Base-by-base conservation (phyloP, 2,888 invertebrate genomes). In the Amphipoea oculea region DNA sequence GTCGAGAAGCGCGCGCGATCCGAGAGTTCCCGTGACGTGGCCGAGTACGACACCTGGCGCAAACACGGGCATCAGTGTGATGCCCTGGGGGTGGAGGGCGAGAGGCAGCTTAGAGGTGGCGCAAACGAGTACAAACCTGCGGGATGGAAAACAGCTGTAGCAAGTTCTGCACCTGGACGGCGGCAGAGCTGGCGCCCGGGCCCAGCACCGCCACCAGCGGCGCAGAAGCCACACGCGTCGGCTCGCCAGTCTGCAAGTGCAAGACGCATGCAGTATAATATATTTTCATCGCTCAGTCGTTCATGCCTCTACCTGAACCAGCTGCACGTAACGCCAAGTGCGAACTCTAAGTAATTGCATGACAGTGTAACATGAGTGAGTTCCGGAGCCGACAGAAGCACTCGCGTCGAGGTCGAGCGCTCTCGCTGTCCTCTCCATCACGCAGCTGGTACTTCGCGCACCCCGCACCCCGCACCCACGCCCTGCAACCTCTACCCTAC, bases 1-100 rank as follows among this genome's bases (percentile, higher is more conserved):
- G 98, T 98, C 0, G 98, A 97, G 95, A 98, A 98, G 85, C 98
- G 96, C 86, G 97, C 97, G 92, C 98, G 98, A 94, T 98, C 98
- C 85, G 98, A 98, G 73, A 98, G 96, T 93, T 98, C 98, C 88
- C 97, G 97, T 45, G 98, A 98, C 57, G 98, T 98, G 69, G 98
- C 98, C 45, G 98, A 98, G 95, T 98, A 98, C 60, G 93, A 93
- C 74, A 93, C 92, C 92, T 98, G 48, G n/a, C 96, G 3, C 57
- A 69, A 7, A n/a, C 17, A 4, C 20, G 36, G 2, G n/a, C 1
- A 65, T 70, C 17, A 76, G 29, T 14, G 36, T 20, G 1, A 11
- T n/a, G 12, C 4, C 40, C 5, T 17, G 14, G n/a, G 6, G 42
- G 36, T 0, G 23, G 12, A 11, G 54, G n/a, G 14, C 4, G 3